Evolutionary conservation across 1,140 invertebrate species (phyloP).

Genomic region (Myzus persicae): DNA sequence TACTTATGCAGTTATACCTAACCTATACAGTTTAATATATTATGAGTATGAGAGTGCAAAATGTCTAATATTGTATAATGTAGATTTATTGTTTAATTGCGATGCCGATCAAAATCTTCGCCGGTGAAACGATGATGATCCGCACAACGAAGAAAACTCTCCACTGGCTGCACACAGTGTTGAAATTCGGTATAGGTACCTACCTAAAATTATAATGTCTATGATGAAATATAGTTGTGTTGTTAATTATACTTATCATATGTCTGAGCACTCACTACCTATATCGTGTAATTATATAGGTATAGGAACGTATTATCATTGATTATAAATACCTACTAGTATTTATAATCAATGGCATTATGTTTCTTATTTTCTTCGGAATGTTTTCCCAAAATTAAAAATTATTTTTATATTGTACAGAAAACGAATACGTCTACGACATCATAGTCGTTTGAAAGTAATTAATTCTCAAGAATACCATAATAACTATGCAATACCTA

Average conservation of each 20-base stretch:
- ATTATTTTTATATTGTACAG: neutral
- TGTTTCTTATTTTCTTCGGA: neutral
- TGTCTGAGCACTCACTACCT: neutral
- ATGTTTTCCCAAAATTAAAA: neutral
- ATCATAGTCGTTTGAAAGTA: neutral
- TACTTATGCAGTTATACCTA: neutral
- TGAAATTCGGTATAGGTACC: neutral
- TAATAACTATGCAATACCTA: too few relatives aligned
- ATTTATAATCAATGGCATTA: too few relatives aligned
- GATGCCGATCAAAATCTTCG: neutral
- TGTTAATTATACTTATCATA: neutral
- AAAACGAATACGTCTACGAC: neutral
- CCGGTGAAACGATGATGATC: neutral
- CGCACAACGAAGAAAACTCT: neutral
- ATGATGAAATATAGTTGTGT: neutral
- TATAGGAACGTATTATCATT: too few relatives aligned
- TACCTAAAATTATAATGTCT: neutral
- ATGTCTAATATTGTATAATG: neutral
- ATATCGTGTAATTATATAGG: neutral
- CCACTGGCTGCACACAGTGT: neutral
- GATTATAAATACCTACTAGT: too few relatives aligned
- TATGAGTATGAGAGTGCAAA: constrained; percentile 14
- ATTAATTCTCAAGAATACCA: neutral
- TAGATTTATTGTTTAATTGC: neutral
- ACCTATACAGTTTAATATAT: neutral